phyloP scores from a whole-genome alignment of 2,797 vertebrate genomes.

The Gallirallus australis region DNA sequence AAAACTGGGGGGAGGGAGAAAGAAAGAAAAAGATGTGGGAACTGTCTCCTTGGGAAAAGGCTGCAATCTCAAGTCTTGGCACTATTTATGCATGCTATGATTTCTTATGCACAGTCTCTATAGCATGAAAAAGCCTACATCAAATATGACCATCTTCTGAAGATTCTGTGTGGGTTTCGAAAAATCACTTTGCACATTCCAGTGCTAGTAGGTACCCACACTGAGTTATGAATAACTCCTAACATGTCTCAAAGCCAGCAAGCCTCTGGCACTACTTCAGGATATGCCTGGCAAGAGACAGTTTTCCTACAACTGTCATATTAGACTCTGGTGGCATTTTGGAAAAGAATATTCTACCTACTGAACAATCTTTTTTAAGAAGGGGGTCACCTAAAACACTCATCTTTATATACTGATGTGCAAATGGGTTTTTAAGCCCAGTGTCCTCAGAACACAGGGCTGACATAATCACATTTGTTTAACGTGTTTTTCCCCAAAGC shows the following conservation, averaged over 20 bases:
- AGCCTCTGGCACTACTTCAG: conserved; percentile 49
- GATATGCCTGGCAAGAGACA: conserved; percentile 35
- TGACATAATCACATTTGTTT: neutral
- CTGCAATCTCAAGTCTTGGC: conserved; percentile 40
- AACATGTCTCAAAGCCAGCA: conserved; percentile 44
- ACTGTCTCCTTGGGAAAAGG: neutral
- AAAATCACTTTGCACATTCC: conserved; percentile 62
- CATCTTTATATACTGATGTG: neutral
- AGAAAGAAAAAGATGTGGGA: neutral
- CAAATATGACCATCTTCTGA: conserved; percentile 69
- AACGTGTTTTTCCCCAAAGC: conserved; percentile 25
- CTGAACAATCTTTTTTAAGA: neutral
- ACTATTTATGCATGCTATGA: conserved; percentile 55
- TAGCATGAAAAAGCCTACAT: conserved; percentile 61
- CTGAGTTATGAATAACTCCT: conserved; percentile 66
- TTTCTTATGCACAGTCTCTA: conserved; percentile 56
- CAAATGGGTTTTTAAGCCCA: neutral
- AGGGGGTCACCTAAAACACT: neutral
- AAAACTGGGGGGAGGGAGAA: neutral
- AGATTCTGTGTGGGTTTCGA: conserved; percentile 64
- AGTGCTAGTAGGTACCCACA: conserved; percentile 61
- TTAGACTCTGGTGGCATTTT: conserved; percentile 24
- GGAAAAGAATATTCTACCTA: neutral
- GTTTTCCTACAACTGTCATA: neutral
- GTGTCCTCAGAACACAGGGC: neutral